These are phyloP conservation scores for Melanogrammus aeglefinus DNA, from an alignment of 2,797 vertebrate species.

Conservation along the genomic window DNA sequence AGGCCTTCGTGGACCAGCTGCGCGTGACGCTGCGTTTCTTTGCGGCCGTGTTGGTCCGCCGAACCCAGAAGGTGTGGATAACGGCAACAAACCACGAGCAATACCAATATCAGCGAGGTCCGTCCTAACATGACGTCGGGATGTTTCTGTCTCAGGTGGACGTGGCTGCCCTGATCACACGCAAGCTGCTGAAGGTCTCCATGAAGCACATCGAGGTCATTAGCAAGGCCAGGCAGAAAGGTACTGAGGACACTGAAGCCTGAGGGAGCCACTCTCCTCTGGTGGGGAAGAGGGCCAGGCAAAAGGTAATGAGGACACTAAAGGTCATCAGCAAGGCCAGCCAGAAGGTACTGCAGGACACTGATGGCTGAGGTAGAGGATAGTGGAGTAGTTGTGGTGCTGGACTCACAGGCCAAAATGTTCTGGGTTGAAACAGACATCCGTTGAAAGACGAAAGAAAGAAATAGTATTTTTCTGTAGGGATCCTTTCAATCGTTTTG, in stretches of 20 bases:
- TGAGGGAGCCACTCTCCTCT: not conserved
- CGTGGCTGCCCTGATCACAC: constrained; percentile 88
- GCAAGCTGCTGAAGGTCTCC: constrained; percentile 91
- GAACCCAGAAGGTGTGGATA: constrained; percentile 86
- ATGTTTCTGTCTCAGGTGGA: constrained; percentile 79
- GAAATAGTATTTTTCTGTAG: too few relatives aligned
- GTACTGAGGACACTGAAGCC: constrained; percentile 59
- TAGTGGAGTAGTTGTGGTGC: not conserved
- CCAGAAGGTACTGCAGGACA: constrained; percentile 80
- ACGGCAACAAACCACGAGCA: too few relatives aligned
- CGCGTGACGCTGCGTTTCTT: constrained; percentile 88
- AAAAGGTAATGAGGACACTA: too few relatives aligned
- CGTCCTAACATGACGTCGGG: not conserved
- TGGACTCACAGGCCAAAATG: not conserved
- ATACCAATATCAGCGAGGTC: not conserved
- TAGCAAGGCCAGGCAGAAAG: constrained; percentile 92
- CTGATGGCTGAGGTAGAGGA: not conserved
- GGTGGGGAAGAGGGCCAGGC: not conserved
- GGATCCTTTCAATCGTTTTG: too few relatives aligned
- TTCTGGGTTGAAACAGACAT: not conserved
- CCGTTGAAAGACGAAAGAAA: not conserved
- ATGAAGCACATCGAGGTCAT: constrained; percentile 98
- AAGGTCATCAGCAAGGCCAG: constrained; percentile 61
- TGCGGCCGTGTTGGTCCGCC: constrained; percentile 87
- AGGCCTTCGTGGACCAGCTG: constrained; percentile 92